Evolutionary conservation across 2,113 vertebrate genomes (phyloP), one percentile per base, ranked within the genome.

Genomic region (Gracilinanus agilis): DNA sequence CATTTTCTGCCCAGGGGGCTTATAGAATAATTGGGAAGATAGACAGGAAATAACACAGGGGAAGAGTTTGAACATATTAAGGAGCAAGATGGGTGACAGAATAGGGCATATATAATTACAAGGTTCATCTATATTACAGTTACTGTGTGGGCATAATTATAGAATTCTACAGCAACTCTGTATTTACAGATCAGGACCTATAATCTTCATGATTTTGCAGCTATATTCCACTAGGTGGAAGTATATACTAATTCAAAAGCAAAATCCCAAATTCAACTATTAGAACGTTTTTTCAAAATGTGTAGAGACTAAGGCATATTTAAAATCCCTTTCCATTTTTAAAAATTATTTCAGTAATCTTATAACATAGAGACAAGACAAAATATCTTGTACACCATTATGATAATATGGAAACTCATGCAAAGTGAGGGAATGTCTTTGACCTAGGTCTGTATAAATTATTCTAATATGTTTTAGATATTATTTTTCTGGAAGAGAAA

Each of bases 1-100:
- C 67, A 40, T 83, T 83, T 34, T 40, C 67, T 83, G 40, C 67
- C 67, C 67, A 40, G 67, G 67, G 67, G 67, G n/a, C 8, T 83
- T 83, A 83, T 83, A 40, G 67, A 83, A 83, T 83, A 83, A 83
- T 83, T 83, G 67, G 67, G 67, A 83, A 83, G 67, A 83, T 19
- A 83, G 67, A 40, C 67, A 40, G 67, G 67, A 83, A 83, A 83
- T 83, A 83, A 83, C 13, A 83, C 34, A 83, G 67, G n/a, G n/a
- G n/a, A 83, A 83, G n/a, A 19, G 67, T 40, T 40, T 83, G 67
- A 40, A 40, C 67, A 83, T 7, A 83, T 7, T 83, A 34, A 40
- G 67, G 40, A 16, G 67, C 40, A 83, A 83, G 67, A 83, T 83
- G 67, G n/a, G 67, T 83, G 67, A 83, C 67, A 83, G 67, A 34